phyloP scores from a whole-genome alignment of 2,888 invertebrate species.

The Synergus umbraculus region DNA sequence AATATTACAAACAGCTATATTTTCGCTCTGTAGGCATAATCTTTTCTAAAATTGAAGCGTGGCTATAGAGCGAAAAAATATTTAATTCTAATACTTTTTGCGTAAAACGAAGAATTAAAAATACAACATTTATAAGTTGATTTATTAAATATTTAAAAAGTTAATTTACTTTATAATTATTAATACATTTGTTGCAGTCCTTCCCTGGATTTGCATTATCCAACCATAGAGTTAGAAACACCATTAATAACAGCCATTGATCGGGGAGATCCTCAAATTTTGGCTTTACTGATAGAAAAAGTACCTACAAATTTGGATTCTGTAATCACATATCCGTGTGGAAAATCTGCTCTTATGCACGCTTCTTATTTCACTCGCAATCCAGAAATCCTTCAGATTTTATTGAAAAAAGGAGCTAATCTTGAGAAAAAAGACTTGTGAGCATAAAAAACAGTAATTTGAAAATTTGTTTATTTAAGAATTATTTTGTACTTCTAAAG shows the following conservation, averaged over 20 bases:
- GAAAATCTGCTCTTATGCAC: conserved; percentile 62
- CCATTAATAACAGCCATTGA: conserved; percentile 59
- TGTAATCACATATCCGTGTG: conserved; percentile 56
- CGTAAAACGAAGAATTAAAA: too few relatives aligned
- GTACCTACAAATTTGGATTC: conserved; percentile 53
- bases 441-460: conserved; percentile 39
- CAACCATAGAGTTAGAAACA: conserved; percentile 53
- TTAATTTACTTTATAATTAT: neutral
- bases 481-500: too few relatives aligned
- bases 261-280: conserved; percentile 57
- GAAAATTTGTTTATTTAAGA: neutral
- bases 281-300: conserved; percentile 57
- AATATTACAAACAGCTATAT: too few relatives aligned
- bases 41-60: too few relatives aligned
- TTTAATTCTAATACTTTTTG: too few relatives aligned
- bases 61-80: too few relatives aligned
- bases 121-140: neutral
- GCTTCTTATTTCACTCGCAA: conserved; percentile 56
- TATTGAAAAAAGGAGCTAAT: conserved; percentile 60
- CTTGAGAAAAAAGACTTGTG: conserved; percentile 55
- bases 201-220: conserved; percentile 59
- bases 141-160: neutral
- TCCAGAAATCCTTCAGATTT: conserved; percentile 55
- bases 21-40: too few relatives aligned
- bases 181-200: conserved; percentile 44